Percentiles rank a stretch among this genome's conserved stretches.
phyloP scores from a whole-genome alignment of 2,888 invertebrate species.

The Sepioteuthis lessoniana region DNA sequence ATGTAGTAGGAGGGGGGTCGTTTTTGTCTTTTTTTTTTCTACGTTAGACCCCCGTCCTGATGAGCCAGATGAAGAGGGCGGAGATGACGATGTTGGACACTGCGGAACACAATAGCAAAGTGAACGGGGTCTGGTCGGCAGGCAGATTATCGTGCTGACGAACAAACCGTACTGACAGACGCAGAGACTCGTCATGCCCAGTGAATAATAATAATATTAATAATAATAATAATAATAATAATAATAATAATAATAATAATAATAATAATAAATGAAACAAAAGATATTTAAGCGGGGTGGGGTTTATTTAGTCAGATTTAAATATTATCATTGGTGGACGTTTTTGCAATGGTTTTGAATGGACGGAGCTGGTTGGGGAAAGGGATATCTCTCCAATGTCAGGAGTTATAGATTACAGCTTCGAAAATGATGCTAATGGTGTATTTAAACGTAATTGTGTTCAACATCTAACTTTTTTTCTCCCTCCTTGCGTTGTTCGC shows the following conservation, averaged over 20 bases:
- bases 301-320: slow-evolving; percentile 7
- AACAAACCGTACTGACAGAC: neutral
- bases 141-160: neutral
- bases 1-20: neutral
- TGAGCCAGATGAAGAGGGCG: neutral
- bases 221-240: slow-evolving; percentile 33
- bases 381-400: neutral
- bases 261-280: neutral
- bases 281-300: neutral
- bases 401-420: slow-evolving; percentile 20
- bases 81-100: neutral
- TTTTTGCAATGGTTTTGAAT: neutral
- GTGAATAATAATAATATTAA: neutral
- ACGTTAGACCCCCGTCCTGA: neutral
- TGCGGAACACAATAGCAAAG: neutral
- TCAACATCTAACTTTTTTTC: neutral
- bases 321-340: neutral
- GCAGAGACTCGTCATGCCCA: neutral
- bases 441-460: slow-evolving; percentile 24
- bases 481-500: neutral
- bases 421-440: neutral
- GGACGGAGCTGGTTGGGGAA: neutral
- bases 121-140: too few species aligned
- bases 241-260: slow-evolving; percentile 3
- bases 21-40: neutral